Evolutionary conservation across 2,888 invertebrate species (phyloP).

Genomic region (Cephus nigrinus): DNA sequence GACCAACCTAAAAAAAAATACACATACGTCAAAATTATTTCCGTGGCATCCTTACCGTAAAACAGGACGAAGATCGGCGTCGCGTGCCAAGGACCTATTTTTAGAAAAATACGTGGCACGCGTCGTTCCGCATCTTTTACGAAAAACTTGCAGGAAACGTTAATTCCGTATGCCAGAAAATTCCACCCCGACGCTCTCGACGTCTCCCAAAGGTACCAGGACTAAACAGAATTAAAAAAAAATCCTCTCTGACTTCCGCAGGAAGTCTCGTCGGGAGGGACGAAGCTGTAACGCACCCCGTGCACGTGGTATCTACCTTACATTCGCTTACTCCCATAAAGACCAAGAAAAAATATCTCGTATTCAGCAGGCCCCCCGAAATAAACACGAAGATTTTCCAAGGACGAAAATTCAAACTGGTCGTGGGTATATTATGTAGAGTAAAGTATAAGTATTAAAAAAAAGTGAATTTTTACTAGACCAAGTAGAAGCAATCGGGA

Average conservation of each 20-base stretch:
- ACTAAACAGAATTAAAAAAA: background rate
- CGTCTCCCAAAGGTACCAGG: background rate
- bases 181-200: background rate
- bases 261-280: background rate
- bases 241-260: background rate
- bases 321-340: background rate
- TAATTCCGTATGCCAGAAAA: background rate
- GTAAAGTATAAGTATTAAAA: background rate
- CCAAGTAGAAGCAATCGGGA: background rate
- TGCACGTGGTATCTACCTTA: background rate
- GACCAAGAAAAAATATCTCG: background rate
- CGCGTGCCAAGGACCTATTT: background rate
- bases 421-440: background rate
- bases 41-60: no score
- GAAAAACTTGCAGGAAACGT: background rate
- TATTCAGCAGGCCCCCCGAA: background rate
- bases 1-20: background rate
- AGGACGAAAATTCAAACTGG: background rate
- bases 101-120: background rate
- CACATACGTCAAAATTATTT: background rate
- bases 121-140: background rate
- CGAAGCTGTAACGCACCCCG: background rate
- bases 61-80: background rate
- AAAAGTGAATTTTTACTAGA: background rate
- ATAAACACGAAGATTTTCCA: no score